Conservation (phyloP, 2,797 vertebrate species). For the Gallinago nigripennis region DNA sequence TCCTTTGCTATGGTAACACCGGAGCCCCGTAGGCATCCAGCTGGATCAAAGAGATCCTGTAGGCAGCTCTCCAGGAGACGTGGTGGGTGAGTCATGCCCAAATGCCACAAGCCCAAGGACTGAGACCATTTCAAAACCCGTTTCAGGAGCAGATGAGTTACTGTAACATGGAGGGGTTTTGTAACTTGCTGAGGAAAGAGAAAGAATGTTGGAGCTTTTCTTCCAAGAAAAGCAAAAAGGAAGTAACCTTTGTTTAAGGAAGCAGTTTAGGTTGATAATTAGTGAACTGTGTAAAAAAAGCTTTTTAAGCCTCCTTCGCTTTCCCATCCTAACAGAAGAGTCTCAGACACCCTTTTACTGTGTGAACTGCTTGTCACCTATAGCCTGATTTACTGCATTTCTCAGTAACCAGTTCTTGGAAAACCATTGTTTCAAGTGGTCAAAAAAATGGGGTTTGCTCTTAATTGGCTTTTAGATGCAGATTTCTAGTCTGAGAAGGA, state of each 20-base stretch:
- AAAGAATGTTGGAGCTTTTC: not conserved
- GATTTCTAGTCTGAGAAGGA: not conserved
- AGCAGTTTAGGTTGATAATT: not conserved
- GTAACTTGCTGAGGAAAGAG: not conserved
- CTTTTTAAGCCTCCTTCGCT: not conserved
- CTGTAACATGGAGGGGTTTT: not conserved
- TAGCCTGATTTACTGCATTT: not conserved
- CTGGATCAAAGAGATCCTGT: not conserved
- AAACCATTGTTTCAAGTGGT: not conserved
- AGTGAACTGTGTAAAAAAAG: not conserved
- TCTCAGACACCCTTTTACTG: not conserved
- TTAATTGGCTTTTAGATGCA: not conserved
- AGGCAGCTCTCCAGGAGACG: not conserved
- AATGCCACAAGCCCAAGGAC: not conserved
- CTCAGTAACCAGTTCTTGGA: not conserved
- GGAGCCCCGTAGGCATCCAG: not conserved
- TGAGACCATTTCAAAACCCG: not conserved
- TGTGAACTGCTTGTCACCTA: not conserved
- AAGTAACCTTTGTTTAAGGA: not conserved
- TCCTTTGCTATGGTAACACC: fast-evolving
- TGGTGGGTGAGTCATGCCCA: not conserved
- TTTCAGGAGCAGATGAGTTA: not conserved
- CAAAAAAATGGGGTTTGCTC: not conserved
- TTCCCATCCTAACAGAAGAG: not conserved
- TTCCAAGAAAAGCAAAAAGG: not conserved